These are phyloP conservation scores for Drosophila parthenogenetica DNA, from an alignment of 2,888 invertebrate species.

Conservation along the genomic window DNA sequence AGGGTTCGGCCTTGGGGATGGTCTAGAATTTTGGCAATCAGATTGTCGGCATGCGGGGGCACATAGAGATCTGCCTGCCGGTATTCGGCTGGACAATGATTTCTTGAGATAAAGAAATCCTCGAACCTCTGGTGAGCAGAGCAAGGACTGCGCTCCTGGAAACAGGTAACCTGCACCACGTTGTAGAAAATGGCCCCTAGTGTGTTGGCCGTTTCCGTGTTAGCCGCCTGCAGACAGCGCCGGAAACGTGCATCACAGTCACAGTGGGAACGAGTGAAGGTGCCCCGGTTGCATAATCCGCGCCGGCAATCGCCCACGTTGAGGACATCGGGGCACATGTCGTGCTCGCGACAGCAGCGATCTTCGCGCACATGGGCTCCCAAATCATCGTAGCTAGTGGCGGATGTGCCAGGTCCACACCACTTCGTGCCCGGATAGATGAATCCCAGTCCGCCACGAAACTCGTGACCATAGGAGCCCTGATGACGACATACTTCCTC, in stretches of 20 bases:
- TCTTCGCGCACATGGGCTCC: constrained; percentile 89
- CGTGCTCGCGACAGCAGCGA: constrained; percentile 90
- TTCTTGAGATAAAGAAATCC: constrained; percentile 69
- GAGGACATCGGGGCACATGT: constrained; percentile 88
- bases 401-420: constrained; percentile 90
- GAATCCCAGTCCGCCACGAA: constrained; percentile 86
- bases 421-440: constrained; percentile 91
- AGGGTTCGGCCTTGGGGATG: constrained; percentile 69
- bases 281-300: constrained; percentile 89
- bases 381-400: constrained; percentile 88
- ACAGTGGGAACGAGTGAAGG: constrained; percentile 90
- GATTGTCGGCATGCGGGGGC: constrained; percentile 80
- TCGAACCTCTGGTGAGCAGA: constrained; percentile 88
- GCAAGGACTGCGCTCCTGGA: constrained; percentile 88
- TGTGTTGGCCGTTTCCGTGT: constrained; percentile 89
- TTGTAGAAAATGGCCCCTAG: constrained; percentile 91
- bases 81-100: constrained; percentile 77
- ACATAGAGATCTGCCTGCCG: constrained; percentile 83
- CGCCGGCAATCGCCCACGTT: constrained; percentile 87
- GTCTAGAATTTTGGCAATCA: constrained; percentile 78
- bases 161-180: constrained; percentile 90
- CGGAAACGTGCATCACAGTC: constrained; percentile 91
- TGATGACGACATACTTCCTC: constrained; percentile 86
- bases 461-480: constrained; percentile 82
- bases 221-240: constrained; percentile 88